Percentiles rank a stretch among this genome's conserved stretches.
phyloP scores from a whole-genome alignment of 2,113 vertebrate genomes.

The Argyrosomus japonicus region DNA sequence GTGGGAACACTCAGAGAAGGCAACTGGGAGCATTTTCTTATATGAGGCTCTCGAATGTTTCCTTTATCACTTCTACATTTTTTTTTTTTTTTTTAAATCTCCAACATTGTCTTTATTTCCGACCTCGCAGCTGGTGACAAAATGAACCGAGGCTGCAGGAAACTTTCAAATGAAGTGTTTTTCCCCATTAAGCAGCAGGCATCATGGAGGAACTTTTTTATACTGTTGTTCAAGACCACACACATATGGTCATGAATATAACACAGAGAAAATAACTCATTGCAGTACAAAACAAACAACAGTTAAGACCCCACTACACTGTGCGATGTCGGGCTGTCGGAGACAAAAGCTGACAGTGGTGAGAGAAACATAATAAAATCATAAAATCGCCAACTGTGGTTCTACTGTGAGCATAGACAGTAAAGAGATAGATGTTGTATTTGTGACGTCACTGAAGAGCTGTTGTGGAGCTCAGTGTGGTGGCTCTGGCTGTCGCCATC shows the following conservation, averaged over 20 bases:
- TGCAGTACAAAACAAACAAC: too few relatives aligned
- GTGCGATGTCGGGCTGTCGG: too few relatives aligned
- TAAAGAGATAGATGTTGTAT: too few relatives aligned
- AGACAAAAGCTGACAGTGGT: too few relatives aligned
- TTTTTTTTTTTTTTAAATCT: background rate
- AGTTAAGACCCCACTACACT: too few relatives aligned
- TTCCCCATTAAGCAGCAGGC: background rate
- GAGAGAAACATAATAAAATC: too few relatives aligned
- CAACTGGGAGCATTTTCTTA: slow-evolving; percentile 1
- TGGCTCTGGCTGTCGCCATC: too few relatives aligned
- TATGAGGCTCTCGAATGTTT: background rate
- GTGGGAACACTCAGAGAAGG: slow-evolving; percentile 34
- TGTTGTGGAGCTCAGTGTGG: too few relatives aligned
- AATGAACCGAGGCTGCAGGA: slow-evolving; percentile 1
- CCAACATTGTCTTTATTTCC: background rate
- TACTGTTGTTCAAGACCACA: background rate
- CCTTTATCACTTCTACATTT: background rate
- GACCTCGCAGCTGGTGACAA: background rate
- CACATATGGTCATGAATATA: background rate
- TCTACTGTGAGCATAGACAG: too few relatives aligned
- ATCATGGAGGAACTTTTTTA: background rate
- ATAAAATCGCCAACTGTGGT: too few relatives aligned
- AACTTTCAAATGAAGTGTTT: background rate
- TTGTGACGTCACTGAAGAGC: too few relatives aligned
- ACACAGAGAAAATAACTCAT: too few relatives aligned